A percentile compares a stretch with the other conserved stretches of the same genome.
These are phyloP conservation scores for Timandra comae DNA, from an alignment of 2,888 invertebrate genomes.

Conservation along the genomic window DNA sequence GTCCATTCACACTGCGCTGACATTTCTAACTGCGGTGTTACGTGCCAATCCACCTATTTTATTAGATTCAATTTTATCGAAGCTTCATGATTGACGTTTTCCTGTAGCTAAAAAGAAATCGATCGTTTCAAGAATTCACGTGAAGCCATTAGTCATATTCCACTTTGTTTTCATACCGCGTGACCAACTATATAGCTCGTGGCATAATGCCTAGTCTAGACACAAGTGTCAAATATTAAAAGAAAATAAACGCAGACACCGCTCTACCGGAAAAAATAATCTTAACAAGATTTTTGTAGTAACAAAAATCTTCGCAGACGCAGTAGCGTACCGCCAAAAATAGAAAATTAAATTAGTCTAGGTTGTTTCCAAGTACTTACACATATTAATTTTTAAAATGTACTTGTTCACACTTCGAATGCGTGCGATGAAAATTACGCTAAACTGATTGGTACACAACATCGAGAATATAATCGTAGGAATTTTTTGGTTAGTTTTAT, in stretches of 20 bases:
- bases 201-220: no score
- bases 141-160: conserved; percentile 17
- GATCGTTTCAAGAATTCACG: conserved; percentile 17
- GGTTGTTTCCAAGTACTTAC: no score
- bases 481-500: no score
- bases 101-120: conserved; percentile 17
- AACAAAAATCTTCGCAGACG: no score
- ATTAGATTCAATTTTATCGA: conserved; percentile 37
- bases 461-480: no score
- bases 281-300: no score
- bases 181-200: background rate
- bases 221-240: no score
- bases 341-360: no score
- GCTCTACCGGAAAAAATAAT: background rate
- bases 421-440: background rate
- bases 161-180: conserved; percentile 4
- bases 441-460: no score
- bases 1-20: conserved; percentile 72
- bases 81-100: conserved; percentile 30
- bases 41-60: conserved; percentile 57
- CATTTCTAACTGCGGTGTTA: conserved; percentile 56
- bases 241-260: background rate
- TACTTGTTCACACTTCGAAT: no score
- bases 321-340: no score
- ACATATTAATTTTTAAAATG: no score